Evolutionary conservation across 2,888 invertebrate species (phyloP), one percentile per base, ranked within the genome.

Genomic region (Apamea anceps): DNA sequence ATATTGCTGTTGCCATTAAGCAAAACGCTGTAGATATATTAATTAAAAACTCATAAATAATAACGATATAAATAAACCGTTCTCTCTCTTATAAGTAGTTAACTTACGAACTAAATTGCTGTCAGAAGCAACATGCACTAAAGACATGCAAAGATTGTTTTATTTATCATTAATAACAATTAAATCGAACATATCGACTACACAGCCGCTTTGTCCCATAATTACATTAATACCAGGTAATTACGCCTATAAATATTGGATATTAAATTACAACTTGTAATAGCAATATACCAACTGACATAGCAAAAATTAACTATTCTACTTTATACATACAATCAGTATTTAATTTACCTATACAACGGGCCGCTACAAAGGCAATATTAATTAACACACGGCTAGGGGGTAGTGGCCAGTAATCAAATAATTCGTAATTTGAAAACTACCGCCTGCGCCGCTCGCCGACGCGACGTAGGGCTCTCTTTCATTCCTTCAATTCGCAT

Each of bases 161-260:
- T 65, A 73, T 66, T 54, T n/a, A 25, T 81, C 25, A 48, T 72
- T 65, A 54, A 32, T 72, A 65, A 80, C 2, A 45, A 72, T 48
- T 57, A 45, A 48, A 28, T 32, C 25, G 13, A 76, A 77, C 51
- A 18, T 45, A 37, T n/a, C 10, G n/a, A 54, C 12, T 25, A 63
- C 13, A 12, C 6, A 37, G 8, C 12, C 13, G 25, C 7, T 62
- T 63, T 65, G 28, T 48, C 25, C 21, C 18, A 18, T 54, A 62
- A 73, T 81, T 65, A 57, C 25, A 45, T 42, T 15, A 13, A 63
- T 54, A 54, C 6, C 21, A 45, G 10, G 6, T 54, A 37, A 63
- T 80, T 25, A 42, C 25, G 25, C 10, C 8, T 28, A 13, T 54
- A 54, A 54, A 75, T 42, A 74, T 42, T 15, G 8, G 0, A 28